Conservation (phyloP, 2,113 vertebrate species). For the Catharus fuscescens region DNA sequence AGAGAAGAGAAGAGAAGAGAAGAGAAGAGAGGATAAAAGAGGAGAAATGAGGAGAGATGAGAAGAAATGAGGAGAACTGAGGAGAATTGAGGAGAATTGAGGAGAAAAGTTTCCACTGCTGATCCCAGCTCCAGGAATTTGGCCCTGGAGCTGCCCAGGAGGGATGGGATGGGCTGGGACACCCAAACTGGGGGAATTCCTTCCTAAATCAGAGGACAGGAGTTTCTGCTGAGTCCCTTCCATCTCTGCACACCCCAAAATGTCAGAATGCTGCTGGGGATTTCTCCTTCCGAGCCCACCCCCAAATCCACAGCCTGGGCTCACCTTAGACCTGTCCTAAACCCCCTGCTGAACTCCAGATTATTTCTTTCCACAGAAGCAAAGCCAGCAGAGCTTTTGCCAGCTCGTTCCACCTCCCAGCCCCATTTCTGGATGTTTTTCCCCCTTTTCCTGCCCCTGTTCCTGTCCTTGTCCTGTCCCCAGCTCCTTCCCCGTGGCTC, state of each 20-base stretch:
- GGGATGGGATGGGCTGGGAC: neutral
- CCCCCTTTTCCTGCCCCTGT: neutral
- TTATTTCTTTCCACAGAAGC: neutral
- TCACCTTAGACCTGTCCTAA: neutral
- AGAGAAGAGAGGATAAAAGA: no score
- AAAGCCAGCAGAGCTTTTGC: neutral
- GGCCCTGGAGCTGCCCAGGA: neutral
- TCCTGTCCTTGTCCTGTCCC: neutral
- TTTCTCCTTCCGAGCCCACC: neutral
- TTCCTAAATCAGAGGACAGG: neutral
- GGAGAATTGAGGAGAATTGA: no score
- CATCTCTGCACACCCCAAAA: neutral
- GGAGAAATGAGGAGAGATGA: no score
- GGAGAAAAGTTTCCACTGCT: neutral
- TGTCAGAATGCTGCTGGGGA: fast-evolving
- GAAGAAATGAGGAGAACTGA: no score
- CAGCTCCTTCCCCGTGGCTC: neutral
- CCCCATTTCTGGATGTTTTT: neutral
- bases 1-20: no score
- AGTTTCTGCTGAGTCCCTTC: neutral
- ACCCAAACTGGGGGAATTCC: neutral
- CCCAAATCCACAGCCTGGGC: neutral
- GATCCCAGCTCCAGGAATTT: neutral
- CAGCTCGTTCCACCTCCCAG: neutral
- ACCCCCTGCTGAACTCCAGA: neutral